Conservation (phyloP, 2,113 vertebrate genomes). For the Bambusicola thoracicus region DNA sequence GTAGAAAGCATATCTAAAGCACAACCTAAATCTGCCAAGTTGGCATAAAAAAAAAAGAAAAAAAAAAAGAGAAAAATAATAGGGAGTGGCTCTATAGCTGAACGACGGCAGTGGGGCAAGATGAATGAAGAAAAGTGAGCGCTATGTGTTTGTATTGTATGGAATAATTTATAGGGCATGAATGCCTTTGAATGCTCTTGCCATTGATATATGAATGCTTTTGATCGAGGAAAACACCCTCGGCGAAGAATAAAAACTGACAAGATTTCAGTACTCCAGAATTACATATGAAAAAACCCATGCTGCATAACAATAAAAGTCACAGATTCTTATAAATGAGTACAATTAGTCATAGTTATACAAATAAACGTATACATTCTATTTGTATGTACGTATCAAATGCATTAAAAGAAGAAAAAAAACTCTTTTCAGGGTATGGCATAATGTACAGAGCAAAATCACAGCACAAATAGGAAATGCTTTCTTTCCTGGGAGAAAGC, state of each 20-base stretch:
- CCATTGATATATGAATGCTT: neutral
- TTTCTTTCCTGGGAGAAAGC: neutral
- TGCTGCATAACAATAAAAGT: neutral
- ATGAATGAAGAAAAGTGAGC: slow-evolving; percentile 17
- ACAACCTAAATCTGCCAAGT: neutral
- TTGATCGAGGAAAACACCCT: neutral
- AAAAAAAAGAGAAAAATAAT: too few species aligned
- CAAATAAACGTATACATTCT: neutral
- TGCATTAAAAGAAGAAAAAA: neutral
- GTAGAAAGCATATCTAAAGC: neutral
- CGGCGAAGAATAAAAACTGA: neutral
- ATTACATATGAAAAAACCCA: neutral
- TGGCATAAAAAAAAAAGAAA: neutral
- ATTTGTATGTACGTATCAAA: neutral
- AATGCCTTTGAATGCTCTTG: neutral
- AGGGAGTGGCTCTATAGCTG: neutral
- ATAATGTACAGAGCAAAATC: neutral
- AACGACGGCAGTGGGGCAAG: neutral
- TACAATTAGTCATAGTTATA: slow-evolving; percentile 11
- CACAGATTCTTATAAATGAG: neutral
- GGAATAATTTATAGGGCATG: slow-evolving; percentile 17
- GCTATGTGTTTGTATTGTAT: neutral
- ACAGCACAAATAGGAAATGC: neutral
- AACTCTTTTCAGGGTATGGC: neutral
- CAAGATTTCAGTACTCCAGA: neutral